Evolutionary conservation across 92 coral and sea anemone genomes (phyloP).

Genomic region (Hydrozoanthus gracilis): DNA sequence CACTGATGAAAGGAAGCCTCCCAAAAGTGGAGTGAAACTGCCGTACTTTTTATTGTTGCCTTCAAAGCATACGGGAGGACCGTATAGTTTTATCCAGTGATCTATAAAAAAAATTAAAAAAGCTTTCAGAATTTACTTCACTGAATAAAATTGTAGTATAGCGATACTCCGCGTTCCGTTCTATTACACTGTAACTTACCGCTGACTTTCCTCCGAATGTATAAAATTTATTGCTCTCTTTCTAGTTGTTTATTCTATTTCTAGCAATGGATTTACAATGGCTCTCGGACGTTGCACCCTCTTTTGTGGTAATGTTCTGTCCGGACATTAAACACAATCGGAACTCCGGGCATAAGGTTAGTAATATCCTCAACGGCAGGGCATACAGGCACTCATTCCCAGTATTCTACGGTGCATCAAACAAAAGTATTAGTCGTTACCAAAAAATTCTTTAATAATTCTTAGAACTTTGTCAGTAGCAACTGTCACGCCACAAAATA

Average conservation of each 20-base stretch:
- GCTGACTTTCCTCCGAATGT: too few species aligned
- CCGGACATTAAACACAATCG: slow-evolving; percentile 59
- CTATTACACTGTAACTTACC: too few species aligned
- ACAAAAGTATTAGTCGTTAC: background rate
- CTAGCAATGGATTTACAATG: slow-evolving; percentile 44
- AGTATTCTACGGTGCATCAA: slow-evolving; percentile 6
- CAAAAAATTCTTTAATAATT: too few species aligned
- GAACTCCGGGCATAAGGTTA: slow-evolving; percentile 53
- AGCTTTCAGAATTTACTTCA: too few species aligned
- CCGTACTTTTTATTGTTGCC: slow-evolving; percentile 40
- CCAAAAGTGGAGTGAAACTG: background rate
- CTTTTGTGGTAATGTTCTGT: slow-evolving; percentile 59
- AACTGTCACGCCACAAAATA: too few species aligned
- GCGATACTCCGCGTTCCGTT: too few species aligned
- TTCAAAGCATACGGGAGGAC: slow-evolving; percentile 31
- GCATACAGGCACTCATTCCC: slow-evolving; percentile 73
- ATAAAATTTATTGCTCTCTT: too few species aligned
- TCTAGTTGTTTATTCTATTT: too few species aligned
- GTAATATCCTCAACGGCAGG: slow-evolving; percentile 67
- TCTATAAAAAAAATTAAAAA: background rate
- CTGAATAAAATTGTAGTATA: too few species aligned
- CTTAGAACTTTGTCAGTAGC: too few species aligned
- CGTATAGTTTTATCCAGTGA: slow-evolving; percentile 44
- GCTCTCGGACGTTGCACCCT: slow-evolving; percentile 54
- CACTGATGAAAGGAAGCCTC: slow-evolving; percentile 27